A percentile compares a stretch with the other conserved stretches of the same genome.
Evolutionary conservation across 2,888 invertebrate species (phyloP).

Genomic region (Lepeophtheirus nordmannii): DNA sequence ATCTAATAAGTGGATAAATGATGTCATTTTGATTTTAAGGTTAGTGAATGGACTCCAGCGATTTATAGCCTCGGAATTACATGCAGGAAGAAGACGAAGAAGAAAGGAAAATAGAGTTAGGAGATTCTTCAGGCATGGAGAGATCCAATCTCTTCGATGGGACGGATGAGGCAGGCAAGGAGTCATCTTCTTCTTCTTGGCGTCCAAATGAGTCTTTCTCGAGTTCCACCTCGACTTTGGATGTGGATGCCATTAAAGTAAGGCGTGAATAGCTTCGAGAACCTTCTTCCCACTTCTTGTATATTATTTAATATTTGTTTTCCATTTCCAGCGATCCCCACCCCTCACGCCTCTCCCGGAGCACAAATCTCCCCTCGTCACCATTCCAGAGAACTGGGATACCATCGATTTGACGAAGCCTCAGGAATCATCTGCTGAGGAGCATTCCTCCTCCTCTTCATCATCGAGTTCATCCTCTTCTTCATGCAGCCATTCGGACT

Average conservation of each 20-base stretch:
- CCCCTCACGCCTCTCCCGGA: background rate
- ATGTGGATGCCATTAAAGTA: slow-evolving; percentile 49
- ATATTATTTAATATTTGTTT: slow-evolving; percentile 4
- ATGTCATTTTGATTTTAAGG: too few species aligned
- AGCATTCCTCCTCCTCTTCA: background rate
- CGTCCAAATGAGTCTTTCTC: slow-evolving; percentile 29
- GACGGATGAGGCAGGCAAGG: slow-evolving; percentile 15
- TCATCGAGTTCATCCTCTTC: too few species aligned
- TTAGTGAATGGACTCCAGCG: too few species aligned
- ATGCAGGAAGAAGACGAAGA: too few species aligned
- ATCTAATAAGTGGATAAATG: too few species aligned
- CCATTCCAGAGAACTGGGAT: slow-evolving; percentile 29
- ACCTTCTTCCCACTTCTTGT: slow-evolving; percentile 28
- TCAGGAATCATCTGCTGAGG: background rate
- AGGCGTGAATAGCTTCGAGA: slow-evolving; percentile 30
- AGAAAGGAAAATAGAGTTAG: too few species aligned
- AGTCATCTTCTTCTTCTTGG: background rate
- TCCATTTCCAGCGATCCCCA: background rate
- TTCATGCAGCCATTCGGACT: too few species aligned
- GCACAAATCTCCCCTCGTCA: slow-evolving; percentile 26
- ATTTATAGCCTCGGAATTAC: too few species aligned
- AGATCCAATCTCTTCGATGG: background rate
- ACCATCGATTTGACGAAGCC: slow-evolving; percentile 23
- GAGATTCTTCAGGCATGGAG: background rate
- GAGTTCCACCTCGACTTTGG: slow-evolving; percentile 40